A percentile compares a stretch with the other conserved stretches of the same genome.
Evolutionary conservation across 2,888 invertebrate species (phyloP).

Genomic region (Amiota mariae): DNA sequence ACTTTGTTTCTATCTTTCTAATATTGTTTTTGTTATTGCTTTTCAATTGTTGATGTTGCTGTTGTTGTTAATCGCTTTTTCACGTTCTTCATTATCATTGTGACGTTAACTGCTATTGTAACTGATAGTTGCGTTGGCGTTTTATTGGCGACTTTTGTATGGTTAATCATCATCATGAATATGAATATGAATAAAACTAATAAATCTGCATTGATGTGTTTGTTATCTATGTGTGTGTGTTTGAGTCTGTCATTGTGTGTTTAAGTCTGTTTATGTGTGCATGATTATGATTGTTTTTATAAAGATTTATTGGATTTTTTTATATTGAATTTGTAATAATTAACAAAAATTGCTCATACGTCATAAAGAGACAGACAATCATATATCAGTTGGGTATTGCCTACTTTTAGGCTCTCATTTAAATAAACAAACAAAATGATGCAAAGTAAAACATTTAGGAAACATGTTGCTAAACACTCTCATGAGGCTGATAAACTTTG

Average conservation of each 20-base stretch:
- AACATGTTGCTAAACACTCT: constrained; percentile 17
- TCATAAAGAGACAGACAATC: too few species aligned
- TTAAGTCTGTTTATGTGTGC: too few species aligned
- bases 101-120: neutral
- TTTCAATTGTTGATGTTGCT: too few species aligned
- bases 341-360: too few species aligned
- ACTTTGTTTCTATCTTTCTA: too few species aligned
- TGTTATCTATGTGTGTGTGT: too few species aligned
- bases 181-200: too few species aligned
- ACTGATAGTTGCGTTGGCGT: constrained; percentile 20
- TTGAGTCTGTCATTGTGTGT: too few species aligned
- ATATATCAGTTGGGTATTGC: constrained; percentile 38
- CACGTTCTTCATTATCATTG: neutral
- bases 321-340: neutral
- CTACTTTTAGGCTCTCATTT: constrained; percentile 60
- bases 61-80: neutral
- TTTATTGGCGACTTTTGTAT: constrained; percentile 13
- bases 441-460: neutral
- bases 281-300: constrained; percentile 14
- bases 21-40: too few species aligned
- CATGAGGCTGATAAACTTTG: constrained; percentile 17
- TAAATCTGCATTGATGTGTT: too few species aligned
- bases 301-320: neutral
- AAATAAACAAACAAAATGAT: constrained; percentile 33
- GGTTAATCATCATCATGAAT: too few species aligned